Evolutionary conservation across 2,888 invertebrate species (phyloP).

Genomic region (Eudasyphora cyanicolor): DNA sequence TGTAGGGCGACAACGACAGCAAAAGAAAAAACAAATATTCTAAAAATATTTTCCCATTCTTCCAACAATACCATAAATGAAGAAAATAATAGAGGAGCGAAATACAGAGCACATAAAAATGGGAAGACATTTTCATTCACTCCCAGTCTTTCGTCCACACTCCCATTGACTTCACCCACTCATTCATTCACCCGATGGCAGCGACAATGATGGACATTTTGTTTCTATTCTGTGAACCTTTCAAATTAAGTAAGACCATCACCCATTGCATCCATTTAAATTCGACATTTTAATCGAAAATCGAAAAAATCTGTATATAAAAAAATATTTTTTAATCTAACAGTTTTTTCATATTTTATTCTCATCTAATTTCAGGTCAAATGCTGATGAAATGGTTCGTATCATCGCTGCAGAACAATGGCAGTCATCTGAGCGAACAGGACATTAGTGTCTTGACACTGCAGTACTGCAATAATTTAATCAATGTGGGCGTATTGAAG

Average conservation of each 20-base stretch:
- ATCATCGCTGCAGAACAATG: constrained; percentile 83
- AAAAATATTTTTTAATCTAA: no score
- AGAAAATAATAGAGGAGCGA: background rate
- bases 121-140: constrained; percentile 26
- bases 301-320: no score
- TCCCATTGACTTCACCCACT: constrained; percentile 30
- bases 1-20: background rate
- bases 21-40: constrained; percentile 2
- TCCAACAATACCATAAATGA: background rate
- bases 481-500: constrained; percentile 91
- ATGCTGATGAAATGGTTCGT: constrained; percentile 95
- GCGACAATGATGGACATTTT: constrained; percentile 56
- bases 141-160: constrained; percentile 5
- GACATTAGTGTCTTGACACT: constrained; percentile 89
- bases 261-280: no score
- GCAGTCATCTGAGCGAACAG: constrained; percentile 81
- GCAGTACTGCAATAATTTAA: constrained; percentile 92
- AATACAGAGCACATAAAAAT: background rate
- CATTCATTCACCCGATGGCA: constrained; percentile 50
- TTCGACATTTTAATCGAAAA: constrained; percentile 7
- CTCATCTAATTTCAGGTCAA: constrained; percentile 84
- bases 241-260: constrained; percentile 55
- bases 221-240: constrained; percentile 53
- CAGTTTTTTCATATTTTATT: no score
- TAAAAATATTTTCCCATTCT: constrained; percentile 48